Evolutionary conservation across 1,140 invertebrate species (phyloP).

Genomic region (Bombus ignitus): DNA sequence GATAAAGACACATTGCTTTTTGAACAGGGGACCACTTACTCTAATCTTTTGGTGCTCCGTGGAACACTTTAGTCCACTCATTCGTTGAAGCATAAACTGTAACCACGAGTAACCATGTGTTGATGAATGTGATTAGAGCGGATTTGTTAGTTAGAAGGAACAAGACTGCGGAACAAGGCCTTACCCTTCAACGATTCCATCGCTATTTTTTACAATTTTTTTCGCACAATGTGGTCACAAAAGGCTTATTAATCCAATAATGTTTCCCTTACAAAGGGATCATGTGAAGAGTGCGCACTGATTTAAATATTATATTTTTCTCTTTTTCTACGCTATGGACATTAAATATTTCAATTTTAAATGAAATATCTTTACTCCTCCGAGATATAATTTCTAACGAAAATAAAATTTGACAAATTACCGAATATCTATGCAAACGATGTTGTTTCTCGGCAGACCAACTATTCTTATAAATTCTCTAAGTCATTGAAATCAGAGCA

Average conservation of each 20-base stretch:
- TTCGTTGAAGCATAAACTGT: slow-evolving; percentile 94
- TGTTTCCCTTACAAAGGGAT: not conserved
- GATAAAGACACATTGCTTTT: slow-evolving; percentile 68
- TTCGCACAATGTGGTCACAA: not conserved
- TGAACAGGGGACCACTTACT: slow-evolving; percentile 88
- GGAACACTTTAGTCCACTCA: slow-evolving; percentile 90
- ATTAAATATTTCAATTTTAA: not conserved
- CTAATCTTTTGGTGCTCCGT: slow-evolving; percentile 94
- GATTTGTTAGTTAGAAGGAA: slow-evolving; percentile 39
- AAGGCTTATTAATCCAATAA: not conserved
- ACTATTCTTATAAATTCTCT: not conserved
- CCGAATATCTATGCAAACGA: not conserved
- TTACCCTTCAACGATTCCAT: slow-evolving; percentile 3
- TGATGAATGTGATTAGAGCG: slow-evolving; percentile 50
- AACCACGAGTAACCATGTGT: slow-evolving; percentile 83
- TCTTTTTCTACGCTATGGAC: not conserved
- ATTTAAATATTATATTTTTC: not conserved
- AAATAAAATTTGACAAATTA: not conserved
- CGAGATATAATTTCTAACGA: not conserved
- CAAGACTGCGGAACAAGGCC: not conserved
- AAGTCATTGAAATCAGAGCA: not conserved
- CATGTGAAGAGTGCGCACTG: not conserved
- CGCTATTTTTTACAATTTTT: not conserved
- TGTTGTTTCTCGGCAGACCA: not conserved
- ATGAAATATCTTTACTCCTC: not conserved